Evolutionary conservation across 2,797 vertebrate genomes (phyloP).

Genomic region (Chloroceryle inda): DNA sequence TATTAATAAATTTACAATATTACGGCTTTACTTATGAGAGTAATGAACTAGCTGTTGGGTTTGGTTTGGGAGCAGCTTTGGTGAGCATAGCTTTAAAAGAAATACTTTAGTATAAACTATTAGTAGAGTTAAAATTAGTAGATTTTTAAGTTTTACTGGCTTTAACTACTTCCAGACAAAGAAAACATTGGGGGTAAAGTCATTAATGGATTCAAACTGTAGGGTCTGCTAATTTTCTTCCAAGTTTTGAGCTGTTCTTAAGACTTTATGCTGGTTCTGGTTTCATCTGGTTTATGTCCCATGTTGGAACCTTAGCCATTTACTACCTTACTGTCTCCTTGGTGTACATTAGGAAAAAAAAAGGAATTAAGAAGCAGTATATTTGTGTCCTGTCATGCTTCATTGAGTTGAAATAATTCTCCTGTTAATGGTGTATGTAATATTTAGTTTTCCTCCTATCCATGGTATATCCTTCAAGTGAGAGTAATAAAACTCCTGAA

Average conservation of each 20-base stretch:
- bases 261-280: not conserved
- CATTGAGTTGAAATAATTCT: slow-evolving; percentile 37
- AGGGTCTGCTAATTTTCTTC: not conserved
- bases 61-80: not conserved
- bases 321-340: slow-evolving; percentile 18
- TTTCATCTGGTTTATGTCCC: slow-evolving; percentile 20
- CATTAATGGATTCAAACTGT: not conserved
- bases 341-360: not conserved
- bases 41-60: not conserved
- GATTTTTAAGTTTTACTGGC: not conserved
- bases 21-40: not conserved
- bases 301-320: not conserved
- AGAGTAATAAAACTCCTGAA: slow-evolving; percentile 33
- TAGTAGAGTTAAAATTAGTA: not conserved
- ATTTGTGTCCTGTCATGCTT: slow-evolving; percentile 7
- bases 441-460: slow-evolving; percentile 30
- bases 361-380: not conserved
- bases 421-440: slow-evolving; percentile 33
- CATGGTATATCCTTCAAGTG: not conserved
- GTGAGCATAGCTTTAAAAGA: not conserved
- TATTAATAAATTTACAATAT: too few species aligned
- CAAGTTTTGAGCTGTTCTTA: not conserved
- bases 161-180: not conserved
- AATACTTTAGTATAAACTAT: not conserved
- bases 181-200: not conserved